A percentile compares a stretch with the other conserved stretches of the same genome.
These are phyloP conservation scores for Tipula unca DNA, from an alignment of 2,888 invertebrate species.

Conservation along the genomic window DNA sequence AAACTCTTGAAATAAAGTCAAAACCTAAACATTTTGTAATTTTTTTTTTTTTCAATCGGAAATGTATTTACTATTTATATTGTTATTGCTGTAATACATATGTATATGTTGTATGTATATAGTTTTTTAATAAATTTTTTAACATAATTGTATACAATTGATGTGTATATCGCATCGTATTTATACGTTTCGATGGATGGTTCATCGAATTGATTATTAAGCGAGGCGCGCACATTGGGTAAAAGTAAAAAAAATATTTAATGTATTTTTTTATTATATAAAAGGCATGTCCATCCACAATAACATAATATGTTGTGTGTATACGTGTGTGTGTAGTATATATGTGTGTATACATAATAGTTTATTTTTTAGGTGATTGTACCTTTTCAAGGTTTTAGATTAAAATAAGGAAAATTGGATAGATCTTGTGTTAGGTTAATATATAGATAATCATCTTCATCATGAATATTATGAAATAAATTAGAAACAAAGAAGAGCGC, in stretches of 20 bases:
- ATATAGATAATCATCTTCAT: background rate
- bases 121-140: background rate
- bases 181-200: background rate
- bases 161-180: background rate
- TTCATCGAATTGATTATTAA: slow-evolving; percentile 8
- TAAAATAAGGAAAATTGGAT: background rate
- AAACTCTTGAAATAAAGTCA: background rate
- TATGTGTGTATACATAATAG: background rate
- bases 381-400: background rate
- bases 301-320: background rate
- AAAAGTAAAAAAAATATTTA: background rate
- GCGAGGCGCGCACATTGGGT: background rate
- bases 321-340: background rate
- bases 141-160: background rate
- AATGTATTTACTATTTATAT: background rate
- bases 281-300: background rate
- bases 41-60: background rate
- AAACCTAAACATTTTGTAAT: background rate
- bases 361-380: background rate
- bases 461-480: background rate
- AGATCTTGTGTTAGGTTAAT: background rate
- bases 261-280: background rate
- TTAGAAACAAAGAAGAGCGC: background rate
- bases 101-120: too few relatives aligned
- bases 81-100: background rate